Conservation (phyloP, 2,113 vertebrate genomes). For the Xiphophorus hellerii region DNA sequence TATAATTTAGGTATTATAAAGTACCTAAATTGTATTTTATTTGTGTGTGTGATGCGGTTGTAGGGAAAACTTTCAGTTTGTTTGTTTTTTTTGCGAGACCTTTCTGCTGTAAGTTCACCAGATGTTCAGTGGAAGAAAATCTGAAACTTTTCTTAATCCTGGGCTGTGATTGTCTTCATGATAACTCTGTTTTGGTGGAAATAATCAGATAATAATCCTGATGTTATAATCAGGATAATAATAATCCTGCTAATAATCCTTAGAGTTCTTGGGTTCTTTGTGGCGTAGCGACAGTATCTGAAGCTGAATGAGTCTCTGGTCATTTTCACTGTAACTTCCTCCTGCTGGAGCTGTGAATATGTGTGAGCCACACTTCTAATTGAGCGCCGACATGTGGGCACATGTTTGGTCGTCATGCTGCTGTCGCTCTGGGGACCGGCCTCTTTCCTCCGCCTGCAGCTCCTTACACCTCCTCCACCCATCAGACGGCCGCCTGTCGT, state of each 20-base stretch:
- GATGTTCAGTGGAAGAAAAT: background rate
- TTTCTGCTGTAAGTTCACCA: background rate
- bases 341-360: conserved; percentile 31
- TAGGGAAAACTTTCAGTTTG: too few species aligned
- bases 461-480: conserved; percentile 15
- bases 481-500: conserved; percentile 13
- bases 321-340: conserved; percentile 38
- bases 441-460: background rate
- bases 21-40: background rate
- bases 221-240: background rate
- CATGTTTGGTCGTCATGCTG: conserved; percentile 42
- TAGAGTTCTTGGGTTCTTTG: conserved; percentile 5
- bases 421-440: conserved; percentile 1
- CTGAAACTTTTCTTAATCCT: background rate
- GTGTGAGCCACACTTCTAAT: conserved; percentile 48
- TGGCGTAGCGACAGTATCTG: conserved; percentile 31
- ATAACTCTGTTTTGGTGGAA: background rate
- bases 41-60: background rate
- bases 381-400: conserved; percentile 52
- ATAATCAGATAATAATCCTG: background rate
- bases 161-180: background rate
- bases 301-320: conserved; percentile 25
- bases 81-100: too few species aligned
- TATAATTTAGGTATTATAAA: too few species aligned
- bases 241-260: background rate